Evolutionary conservation across 2,888 invertebrate species (phyloP), one percentile per base, ranked within the genome.

Genomic region (Ornithoptera alexandrae): DNA sequence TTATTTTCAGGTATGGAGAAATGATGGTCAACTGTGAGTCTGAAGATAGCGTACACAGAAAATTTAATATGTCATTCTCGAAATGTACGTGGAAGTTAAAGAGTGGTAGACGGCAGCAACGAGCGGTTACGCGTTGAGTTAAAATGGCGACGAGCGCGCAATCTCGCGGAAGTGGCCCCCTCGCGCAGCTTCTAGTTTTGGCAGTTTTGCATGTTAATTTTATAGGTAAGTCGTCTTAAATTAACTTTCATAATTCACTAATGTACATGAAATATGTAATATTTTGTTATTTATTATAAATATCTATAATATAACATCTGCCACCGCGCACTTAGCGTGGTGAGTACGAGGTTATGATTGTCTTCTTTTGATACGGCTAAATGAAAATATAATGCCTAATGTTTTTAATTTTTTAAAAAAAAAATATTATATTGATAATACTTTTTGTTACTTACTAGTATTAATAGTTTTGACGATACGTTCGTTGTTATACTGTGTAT

Each of bases 131-230:
- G 71, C 86, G 89, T 77, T 92, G 86, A 92, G 75, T 70, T 81
- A 89, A 83, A 73, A 91, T 91, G 92, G 90, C 87, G 74, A 80
- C 81, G 74, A 83, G 84, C 74, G 83, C 84, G 82, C 85, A 82
- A 76, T 78, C 83, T 78, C 81, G 84, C 72, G 84, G 86, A 68
- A 85, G 90, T 65, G 84, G 85, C 73, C 86, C 91, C 76, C 90
- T 92, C 78, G 90, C 92, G 77, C 90, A 90, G 73, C 82, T 92
- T 64, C 81, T 92, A 8, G 78, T 92, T 20, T 77, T 92, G 62
- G 91, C 91, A 65, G 83, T 92, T 24, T 76, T 92, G 74, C 90
- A 92, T 74, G 90, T 90, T 68, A 92, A 92, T 83, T 92, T 92
- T 82, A 85, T 90, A 79, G 92, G 92, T 92, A 81, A 85, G 88